Base-by-base conservation (phyloP, 2,888 invertebrate genomes). In the Agrypnus murinus region DNA sequence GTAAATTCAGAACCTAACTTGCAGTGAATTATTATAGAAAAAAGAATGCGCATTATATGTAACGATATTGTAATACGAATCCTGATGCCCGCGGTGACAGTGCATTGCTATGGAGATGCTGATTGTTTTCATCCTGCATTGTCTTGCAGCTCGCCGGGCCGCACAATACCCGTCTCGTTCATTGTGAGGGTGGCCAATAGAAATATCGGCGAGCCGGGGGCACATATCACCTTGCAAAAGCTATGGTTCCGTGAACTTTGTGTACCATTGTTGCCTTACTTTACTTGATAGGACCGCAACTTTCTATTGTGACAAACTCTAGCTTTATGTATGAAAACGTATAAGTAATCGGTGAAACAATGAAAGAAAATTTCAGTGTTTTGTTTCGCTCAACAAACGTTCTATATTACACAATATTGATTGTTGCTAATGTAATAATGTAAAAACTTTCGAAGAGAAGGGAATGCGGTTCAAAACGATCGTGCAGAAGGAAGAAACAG, bases 41-140 rank as follows among this genome's bases (percentile, higher is more conserved):
- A 77, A 75, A 77, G 71, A 25, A 25, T 72, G 57, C 70, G 64
- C 66, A 68, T 74, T 73, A 71, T 71, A 45, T 62, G 58, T 72
- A 71, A 72, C 73, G 65, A 73, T 72, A 74, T 74, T 72, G 70
- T 75, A 71, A 71, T 73, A 65, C 63, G 65, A 73, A 74, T 73
- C 76, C 70, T 69, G 75, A 74, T 74, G 78, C 78, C 75, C 73
- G 75, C 77, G 74, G 77, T 75, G 74, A 75, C 74, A 74, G 75
- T 78, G 76, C 77, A 78, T 77, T 75, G 74, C 77, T 74, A 77
- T 77, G 77, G 77, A 74, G 77, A 78, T 77, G 74, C 76, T 74
- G 76, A 78, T 78, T 78, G 77, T 78, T 74, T 78, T 75, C 77
- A 72, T 74, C 74, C 68, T 60, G 68, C 75, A 77, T 78, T 77